phyloP scores from a whole-genome alignment of 2,888 invertebrate genomes.

The Drosophila crucigera region DNA sequence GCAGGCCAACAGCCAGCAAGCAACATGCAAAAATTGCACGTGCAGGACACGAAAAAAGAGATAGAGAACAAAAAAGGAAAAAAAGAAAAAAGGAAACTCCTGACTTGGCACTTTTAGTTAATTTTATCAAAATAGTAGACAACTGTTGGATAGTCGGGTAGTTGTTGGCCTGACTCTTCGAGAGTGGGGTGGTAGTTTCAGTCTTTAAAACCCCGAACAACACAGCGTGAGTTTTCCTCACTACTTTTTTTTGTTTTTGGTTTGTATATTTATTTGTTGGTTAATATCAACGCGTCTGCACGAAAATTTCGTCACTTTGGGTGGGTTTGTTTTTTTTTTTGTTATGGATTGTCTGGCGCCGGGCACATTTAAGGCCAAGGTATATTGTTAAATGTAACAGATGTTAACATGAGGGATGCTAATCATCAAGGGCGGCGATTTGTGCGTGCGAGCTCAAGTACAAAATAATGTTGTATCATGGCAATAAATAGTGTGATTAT shows the following conservation, averaged over 20 bases:
- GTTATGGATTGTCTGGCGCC: conserved; percentile 21
- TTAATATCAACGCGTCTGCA: conserved; percentile 40
- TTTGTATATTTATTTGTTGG: conserved; percentile 21
- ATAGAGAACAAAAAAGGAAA: too few relatives aligned
- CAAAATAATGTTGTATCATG: conserved; percentile 82
- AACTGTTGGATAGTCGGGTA: conserved; percentile 24
- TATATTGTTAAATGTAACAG: conserved; percentile 78
- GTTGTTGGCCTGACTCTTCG: background rate
- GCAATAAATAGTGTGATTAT: conserved; percentile 83
- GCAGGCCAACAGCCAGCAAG: conserved; percentile 45
- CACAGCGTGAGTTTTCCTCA: conserved; percentile 13
- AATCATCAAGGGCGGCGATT: conserved; percentile 56
- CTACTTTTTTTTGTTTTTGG: background rate
- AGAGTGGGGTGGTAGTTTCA: conserved; percentile 63
- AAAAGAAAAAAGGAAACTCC: conserved; percentile 19
- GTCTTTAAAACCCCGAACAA: conserved; percentile 43
- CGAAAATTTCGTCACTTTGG: conserved; percentile 55
- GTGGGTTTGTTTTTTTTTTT: conserved; percentile 49
- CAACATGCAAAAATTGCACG: conserved; percentile 73
- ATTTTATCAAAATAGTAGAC: conserved; percentile 52
- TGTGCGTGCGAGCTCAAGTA: conserved; percentile 35
- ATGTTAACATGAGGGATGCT: conserved; percentile 82
- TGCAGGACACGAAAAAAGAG: conserved; percentile 50
- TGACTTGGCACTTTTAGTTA: conserved; percentile 75
- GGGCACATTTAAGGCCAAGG: conserved; percentile 22